Conservation (phyloP, 2,888 invertebrate genomes). For the Ormyrus nitidulus region DNA sequence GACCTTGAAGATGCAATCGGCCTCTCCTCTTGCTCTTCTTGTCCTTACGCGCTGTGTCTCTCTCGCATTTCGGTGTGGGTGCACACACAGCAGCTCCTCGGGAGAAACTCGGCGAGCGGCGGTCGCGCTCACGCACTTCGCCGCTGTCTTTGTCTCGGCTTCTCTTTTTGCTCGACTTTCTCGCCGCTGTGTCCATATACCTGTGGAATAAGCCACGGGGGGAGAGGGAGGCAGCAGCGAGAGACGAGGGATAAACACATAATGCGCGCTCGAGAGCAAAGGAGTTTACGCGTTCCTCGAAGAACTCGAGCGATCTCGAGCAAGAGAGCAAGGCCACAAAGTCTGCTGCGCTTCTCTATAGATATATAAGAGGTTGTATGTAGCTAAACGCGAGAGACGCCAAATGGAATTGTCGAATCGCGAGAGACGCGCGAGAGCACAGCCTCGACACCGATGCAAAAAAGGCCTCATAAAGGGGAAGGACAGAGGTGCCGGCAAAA, state of each 20-base stretch:
- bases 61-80: conserved; percentile 25
- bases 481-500: background rate
- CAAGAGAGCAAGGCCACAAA: conserved; percentile 42
- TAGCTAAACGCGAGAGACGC: background rate
- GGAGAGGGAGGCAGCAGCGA: conserved; percentile 40
- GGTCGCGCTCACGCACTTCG: background rate
- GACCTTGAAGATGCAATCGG: conserved; percentile 40
- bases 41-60: background rate
- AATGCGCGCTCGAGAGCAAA: conserved; percentile 66
- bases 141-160: conserved; percentile 1
- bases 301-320: conserved; percentile 58
- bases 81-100: conserved; percentile 12
- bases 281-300: conserved; percentile 70
- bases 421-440: background rate
- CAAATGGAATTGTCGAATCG: conserved; percentile 44
- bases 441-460: conserved; percentile 17
- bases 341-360: background rate
- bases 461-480: background rate
- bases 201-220: conserved; percentile 27
- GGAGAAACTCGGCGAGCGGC: background rate
- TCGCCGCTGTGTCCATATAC: conserved; percentile 10
- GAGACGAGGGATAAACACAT: conserved; percentile 68
- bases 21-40: conserved; percentile 45
- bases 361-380: background rate
- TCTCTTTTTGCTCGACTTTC: conserved; percentile 13